These are phyloP conservation scores for Delphinapterus leucas DNA, from an alignment of 2,113 vertebrate genomes.

Conservation along the genomic window DNA sequence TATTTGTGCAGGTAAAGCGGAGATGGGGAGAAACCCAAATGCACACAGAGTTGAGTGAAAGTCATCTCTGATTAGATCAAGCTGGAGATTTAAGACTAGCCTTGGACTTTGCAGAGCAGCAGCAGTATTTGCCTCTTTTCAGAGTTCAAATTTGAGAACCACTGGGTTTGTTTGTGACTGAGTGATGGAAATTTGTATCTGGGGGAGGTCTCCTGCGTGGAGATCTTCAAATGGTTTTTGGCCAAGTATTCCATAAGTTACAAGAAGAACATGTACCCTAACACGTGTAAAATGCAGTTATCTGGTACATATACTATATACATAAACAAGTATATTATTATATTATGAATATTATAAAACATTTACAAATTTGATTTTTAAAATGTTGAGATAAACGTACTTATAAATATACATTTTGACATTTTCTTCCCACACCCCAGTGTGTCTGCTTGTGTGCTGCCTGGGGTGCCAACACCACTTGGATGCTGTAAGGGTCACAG, in stretches of 20 bases:
- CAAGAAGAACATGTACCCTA: neutral
- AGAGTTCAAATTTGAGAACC: constrained; percentile 42
- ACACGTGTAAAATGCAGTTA: neutral
- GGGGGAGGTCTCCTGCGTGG: neutral
- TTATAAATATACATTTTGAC: neutral
- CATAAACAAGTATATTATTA: neutral
- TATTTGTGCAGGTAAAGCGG: constrained; percentile 23
- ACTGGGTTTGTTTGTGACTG: neutral
- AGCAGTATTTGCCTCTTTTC: constrained; percentile 15
- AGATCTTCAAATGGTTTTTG: neutral
- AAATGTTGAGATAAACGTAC: neutral
- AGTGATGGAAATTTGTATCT: neutral
- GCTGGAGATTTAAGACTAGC: neutral
- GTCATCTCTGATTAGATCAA: constrained; percentile 21
- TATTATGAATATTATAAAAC: neutral
- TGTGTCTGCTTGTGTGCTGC: neutral
- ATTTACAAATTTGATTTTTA: neutral
- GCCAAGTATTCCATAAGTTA: neutral
- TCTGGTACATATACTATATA: neutral
- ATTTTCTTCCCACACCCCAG: neutral
- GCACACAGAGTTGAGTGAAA: neutral
- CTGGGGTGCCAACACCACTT: neutral
- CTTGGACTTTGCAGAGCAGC: constrained; percentile 20
- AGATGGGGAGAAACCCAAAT: neutral
- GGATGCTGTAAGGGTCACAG: neutral